A percentile compares a stretch with the other conserved stretches of the same genome.
These are phyloP conservation scores for Ditylenchus dipsaci DNA, from an alignment of 1,140 invertebrate genomes.

Conservation along the genomic window DNA sequence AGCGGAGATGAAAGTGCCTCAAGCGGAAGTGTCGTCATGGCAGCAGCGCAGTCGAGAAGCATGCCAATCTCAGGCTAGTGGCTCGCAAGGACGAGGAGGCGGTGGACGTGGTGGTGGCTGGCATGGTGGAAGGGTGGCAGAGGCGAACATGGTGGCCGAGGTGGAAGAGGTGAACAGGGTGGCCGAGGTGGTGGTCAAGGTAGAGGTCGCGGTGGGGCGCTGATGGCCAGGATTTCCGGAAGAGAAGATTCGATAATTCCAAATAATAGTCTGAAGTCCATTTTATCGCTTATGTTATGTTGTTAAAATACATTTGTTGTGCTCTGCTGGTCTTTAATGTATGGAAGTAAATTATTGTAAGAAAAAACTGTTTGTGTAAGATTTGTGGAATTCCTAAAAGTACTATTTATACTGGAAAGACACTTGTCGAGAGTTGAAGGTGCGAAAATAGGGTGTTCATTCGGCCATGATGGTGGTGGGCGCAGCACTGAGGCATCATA, in stretches of 20 bases:
- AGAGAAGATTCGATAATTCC: background rate
- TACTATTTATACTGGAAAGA: no score
- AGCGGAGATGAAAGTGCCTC: conserved; percentile 12
- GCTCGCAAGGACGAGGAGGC: background rate
- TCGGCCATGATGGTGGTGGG: background rate
- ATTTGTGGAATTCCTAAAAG: no score
- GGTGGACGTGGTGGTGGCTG: conserved; percentile 2
- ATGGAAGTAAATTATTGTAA: no score
- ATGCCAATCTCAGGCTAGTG: background rate
- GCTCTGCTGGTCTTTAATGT: no score
- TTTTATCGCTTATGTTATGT: background rate
- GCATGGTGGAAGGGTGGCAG: background rate
- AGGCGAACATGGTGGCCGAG: background rate
- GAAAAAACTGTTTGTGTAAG: no score
- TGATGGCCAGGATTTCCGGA: background rate
- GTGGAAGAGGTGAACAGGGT: conserved; percentile 4
- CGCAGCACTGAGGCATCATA: background rate
- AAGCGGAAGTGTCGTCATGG: conserved; percentile 9
- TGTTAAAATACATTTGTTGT: no score
- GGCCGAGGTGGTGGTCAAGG: background rate
- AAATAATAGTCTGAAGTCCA: background rate
- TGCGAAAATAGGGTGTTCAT: conserved; percentile 1
- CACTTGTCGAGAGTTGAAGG: no score
- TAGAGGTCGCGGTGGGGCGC: background rate
- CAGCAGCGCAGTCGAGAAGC: background rate